Percentiles rank a stretch among this genome's conserved stretches.
These are phyloP conservation scores for Drosophila ercepeae DNA, from an alignment of 1,140 invertebrate species.

Conservation along the genomic window DNA sequence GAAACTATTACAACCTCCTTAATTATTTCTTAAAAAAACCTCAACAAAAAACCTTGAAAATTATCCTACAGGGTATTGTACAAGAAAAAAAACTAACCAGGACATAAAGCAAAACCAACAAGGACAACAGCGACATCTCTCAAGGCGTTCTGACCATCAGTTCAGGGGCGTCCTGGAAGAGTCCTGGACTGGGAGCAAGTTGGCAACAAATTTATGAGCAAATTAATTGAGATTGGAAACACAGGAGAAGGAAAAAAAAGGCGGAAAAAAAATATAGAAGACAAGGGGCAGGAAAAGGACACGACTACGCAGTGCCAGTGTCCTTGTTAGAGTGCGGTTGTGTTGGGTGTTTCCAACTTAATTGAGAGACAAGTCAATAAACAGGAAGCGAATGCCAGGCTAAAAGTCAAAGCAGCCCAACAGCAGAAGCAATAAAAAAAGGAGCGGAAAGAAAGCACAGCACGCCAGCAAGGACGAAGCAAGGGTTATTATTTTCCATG, in stretches of 20 bases:
- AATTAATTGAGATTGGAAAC: conserved; percentile 83
- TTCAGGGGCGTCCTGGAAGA: neutral
- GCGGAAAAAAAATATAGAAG: conserved; percentile 8
- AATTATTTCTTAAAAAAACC: no score
- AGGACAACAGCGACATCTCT: conserved; percentile 53
- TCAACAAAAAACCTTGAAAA: neutral
- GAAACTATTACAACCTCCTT: no score
- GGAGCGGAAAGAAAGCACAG: conserved; percentile 9
- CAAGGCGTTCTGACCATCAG: conserved; percentile 28
- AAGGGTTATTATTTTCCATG: neutral
- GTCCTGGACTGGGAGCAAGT: conserved; percentile 40
- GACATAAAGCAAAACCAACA: conserved; percentile 72
- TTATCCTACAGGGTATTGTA: neutral
- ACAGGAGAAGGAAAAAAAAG: conserved; percentile 34
- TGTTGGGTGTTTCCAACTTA: conserved; percentile 73
- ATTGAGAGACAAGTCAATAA: conserved; percentile 83
- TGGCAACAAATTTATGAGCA: conserved; percentile 82
- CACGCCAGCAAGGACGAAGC: neutral
- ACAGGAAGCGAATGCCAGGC: conserved; percentile 71
- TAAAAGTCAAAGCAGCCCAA: conserved; percentile 65
- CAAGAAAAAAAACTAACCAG: conserved; percentile 44
- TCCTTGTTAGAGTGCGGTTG: conserved; percentile 51
- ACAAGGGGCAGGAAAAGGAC: conserved; percentile 18
- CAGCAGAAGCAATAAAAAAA: conserved; percentile 14
- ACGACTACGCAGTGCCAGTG: conserved; percentile 54